Conservation (phyloP, 92 coral and sea anemone genomes). For the Porites lobata region DNA sequence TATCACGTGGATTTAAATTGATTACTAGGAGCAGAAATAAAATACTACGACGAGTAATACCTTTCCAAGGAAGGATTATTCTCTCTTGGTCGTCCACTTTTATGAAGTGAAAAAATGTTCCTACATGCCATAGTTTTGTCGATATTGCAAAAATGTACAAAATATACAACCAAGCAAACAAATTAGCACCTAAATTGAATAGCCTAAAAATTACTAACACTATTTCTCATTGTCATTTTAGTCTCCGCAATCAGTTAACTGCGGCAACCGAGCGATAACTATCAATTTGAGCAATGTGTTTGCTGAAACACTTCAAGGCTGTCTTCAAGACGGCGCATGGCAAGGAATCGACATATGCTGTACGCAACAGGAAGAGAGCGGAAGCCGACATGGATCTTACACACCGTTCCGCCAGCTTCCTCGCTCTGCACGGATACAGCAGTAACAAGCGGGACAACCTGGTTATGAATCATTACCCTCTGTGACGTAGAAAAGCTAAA, state of each 20-base stretch:
- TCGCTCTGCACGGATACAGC: not conserved
- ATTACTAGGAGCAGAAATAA: not conserved
- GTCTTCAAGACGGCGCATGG: conserved; percentile 39
- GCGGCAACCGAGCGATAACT: not conserved
- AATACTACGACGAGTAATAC: not conserved
- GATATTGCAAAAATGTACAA: too few species aligned
- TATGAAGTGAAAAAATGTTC: too few species aligned
- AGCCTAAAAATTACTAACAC: not conserved
- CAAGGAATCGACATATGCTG: conserved; percentile 36
- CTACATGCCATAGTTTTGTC: too few species aligned
- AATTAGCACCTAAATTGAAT: too few species aligned
- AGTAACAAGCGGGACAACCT: conserved; percentile 1
- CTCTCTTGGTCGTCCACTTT: not conserved
- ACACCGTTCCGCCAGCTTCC: conserved; percentile 11
- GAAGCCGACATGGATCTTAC: conserved; percentile 10
- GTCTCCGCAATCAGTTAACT: not conserved
- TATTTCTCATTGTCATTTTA: not conserved
- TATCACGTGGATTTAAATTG: not conserved
- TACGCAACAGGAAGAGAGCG: conserved; percentile 18
- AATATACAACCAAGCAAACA: not conserved
- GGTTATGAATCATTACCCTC: conserved; percentile 17
- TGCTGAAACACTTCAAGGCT: conserved; percentile 34
- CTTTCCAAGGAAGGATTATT: not conserved
- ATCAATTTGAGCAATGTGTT: conserved; percentile 22
- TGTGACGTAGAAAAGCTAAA: not conserved